Evolutionary conservation across 1,140 invertebrate genomes (phyloP).

Genomic region (Cydia fagiglandana): DNA sequence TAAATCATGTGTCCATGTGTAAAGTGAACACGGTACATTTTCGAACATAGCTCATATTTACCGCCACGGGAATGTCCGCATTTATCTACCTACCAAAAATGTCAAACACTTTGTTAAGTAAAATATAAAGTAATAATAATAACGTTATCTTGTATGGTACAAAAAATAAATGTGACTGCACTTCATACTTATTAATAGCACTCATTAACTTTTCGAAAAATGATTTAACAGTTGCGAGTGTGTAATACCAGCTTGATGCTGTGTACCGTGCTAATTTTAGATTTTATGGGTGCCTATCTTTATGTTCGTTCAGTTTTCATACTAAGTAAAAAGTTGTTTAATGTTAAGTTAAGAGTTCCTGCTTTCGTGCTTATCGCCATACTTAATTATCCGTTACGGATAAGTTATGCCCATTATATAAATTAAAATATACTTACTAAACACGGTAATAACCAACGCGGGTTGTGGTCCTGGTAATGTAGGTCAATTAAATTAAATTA

Average conservation of each 20-base stretch:
- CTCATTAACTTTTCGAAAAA: too few species aligned
- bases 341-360: not conserved
- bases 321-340: not conserved
- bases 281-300: constrained; percentile 6
- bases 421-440: not conserved
- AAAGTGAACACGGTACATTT: too few species aligned
- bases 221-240: too few species aligned
- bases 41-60: too few species aligned
- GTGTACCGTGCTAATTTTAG: not conserved
- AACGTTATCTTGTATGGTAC: too few species aligned
- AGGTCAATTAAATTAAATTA: not conserved
- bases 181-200: too few species aligned
- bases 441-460: not conserved
- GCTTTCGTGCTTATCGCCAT: not conserved
- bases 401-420: not conserved
- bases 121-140: too few species aligned
- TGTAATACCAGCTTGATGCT: not conserved
- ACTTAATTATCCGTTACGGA: not conserved
- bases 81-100: too few species aligned
- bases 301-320: not conserved
- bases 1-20: too few species aligned
- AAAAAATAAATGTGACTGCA: too few species aligned
- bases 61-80: too few species aligned
- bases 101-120: too few species aligned
- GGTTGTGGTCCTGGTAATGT: not conserved